These are phyloP conservation scores for Coenobita brevimanus DNA, from an alignment of 1,140 invertebrate genomes.

Conservation along the genomic window DNA sequence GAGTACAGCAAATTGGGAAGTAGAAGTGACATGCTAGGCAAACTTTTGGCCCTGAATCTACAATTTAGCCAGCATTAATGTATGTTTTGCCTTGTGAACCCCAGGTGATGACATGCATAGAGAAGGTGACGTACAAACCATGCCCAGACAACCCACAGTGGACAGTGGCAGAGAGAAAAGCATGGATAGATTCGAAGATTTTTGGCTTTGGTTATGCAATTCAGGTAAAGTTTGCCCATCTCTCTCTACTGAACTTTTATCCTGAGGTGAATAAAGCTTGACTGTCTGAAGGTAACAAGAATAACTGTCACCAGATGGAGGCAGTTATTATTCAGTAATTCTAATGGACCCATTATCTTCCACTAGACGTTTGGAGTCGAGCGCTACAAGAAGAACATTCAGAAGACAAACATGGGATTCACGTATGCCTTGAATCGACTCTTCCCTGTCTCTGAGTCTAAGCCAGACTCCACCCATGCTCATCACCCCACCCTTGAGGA, in stretches of 20 bases:
- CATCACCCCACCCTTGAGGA: conserved; percentile 47
- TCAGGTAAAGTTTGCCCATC: conserved; percentile 46
- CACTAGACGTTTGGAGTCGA: conserved; percentile 61
- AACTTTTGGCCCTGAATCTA: too few species aligned
- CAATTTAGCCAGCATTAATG: too few species aligned
- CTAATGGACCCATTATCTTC: background rate
- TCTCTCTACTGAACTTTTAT: background rate
- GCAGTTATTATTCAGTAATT: background rate
- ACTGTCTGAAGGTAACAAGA: too few species aligned
- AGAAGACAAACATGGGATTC: conserved; percentile 51
- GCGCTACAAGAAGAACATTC: conserved; percentile 67
- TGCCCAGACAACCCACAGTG: conserved; percentile 56
- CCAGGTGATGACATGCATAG: conserved; percentile 66
- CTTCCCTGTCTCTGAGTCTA: conserved; percentile 34
- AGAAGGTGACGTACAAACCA: conserved; percentile 66
- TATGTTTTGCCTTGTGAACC: background rate
- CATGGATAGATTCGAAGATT: conserved; percentile 67
- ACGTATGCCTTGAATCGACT: conserved; percentile 43
- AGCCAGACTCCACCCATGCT: background rate
- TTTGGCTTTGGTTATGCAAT: conserved; percentile 69
- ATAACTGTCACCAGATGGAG: background rate
- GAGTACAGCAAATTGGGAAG: too few species aligned
- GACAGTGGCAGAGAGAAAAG: conserved; percentile 65
- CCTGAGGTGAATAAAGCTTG: too few species aligned
- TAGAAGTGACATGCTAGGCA: too few species aligned